A percentile compares a stretch with the other conserved stretches of the same genome.
Evolutionary conservation across 2,888 invertebrate genomes (phyloP).

Genomic region (Sisyra terminalis): DNA sequence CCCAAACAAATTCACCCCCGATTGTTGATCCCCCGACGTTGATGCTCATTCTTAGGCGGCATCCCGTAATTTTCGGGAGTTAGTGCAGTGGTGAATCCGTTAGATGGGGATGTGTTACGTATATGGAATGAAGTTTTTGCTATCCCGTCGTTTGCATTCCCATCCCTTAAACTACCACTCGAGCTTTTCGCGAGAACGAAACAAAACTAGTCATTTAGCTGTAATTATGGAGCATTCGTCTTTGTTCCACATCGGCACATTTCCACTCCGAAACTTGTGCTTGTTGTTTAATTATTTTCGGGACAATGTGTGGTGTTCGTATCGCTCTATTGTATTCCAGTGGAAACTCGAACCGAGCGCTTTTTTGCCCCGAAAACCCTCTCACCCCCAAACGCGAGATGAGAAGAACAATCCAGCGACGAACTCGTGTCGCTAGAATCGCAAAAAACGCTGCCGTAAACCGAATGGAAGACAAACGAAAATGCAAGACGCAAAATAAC

Average conservation of each 20-base stretch:
- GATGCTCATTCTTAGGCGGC: too few species aligned
- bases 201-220: too few species aligned
- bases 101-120: too few species aligned
- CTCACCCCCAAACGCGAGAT: not conserved
- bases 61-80: too few species aligned
- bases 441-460: not conserved
- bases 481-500: too few species aligned
- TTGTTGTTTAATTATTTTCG: not conserved
- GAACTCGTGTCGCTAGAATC: not conserved
- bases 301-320: not conserved
- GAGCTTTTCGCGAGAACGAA: too few species aligned
- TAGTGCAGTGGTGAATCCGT: too few species aligned
- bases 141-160: too few species aligned
- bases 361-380: not conserved
- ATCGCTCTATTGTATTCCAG: not conserved
- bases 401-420: not conserved
- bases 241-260: not conserved
- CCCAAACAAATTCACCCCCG: too few species aligned
- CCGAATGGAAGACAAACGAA: not conserved
- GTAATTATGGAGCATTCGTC: not conserved
- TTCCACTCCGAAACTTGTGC: not conserved
- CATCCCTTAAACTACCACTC: too few species aligned
- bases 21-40: too few species aligned
- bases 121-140: too few species aligned
- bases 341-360: not conserved